Evolutionary conservation across 2,797 vertebrate species (phyloP), one percentile per base, ranked within the genome.

Genomic region (Ptychadena robeensis): DNA sequence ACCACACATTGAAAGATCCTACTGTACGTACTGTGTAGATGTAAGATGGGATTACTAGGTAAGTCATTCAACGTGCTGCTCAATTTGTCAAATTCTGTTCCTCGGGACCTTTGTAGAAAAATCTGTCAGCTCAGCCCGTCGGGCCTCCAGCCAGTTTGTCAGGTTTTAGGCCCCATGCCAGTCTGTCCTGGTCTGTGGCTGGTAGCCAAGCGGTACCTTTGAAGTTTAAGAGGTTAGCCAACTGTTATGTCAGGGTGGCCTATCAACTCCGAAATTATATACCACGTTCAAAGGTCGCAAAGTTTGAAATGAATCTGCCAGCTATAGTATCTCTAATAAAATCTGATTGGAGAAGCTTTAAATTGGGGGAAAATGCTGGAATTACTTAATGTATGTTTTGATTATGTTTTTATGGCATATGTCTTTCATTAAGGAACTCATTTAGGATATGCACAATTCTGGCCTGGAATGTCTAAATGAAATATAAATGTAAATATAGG

Each of bases 151-250:
- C 96, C 96, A 97, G 95, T 91, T 93, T 94, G 95, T 96, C 90
- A 93, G 93, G 93, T 91, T 94, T 91, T 90, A 93, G 96, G 96
- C 95, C 92, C 81, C 86, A 91, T 90, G 96, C 97, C 96, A 98
- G 96, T 90, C 94, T 96, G 95, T 97, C 96, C 96, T 95, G 95
- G 95, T 90, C 92, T 93, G 93, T 89, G 96, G 96, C 95, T 90
- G 83, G 85, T 89, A 90, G 95, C 96, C 96, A 98, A 95, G 90
- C 93, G 93, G 95, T 94, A 94, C 95, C 95, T 96, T 96, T 98
- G 96, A 98, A 95, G 96, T 96, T 89, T 90, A 92, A 93, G 91
- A 93, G 91, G 93, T 95, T 94, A 94, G 94, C 95, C 94, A 95
- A 95, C 95, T 95, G 94, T 94, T 94, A 95, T 93, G 91, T 82